Evolutionary conservation across 2,888 invertebrate genomes (phyloP), one percentile per base, ranked within the genome.

Genomic region (Frankliniella fusca): DNA sequence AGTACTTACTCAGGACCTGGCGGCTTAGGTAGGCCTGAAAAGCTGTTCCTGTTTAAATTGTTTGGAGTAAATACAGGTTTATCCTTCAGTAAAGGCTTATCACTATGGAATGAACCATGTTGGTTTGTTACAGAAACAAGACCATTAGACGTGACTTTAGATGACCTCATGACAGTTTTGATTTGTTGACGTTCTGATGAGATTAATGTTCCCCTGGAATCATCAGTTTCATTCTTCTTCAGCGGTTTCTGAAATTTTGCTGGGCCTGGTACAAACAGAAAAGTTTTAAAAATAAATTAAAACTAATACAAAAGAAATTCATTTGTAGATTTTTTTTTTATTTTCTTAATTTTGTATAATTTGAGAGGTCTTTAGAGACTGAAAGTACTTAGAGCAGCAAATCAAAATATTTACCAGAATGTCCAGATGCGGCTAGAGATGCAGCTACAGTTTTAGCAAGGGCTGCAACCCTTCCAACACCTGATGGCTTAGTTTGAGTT

Each of bases 371-470:
- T n/a, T n/a, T n/a, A n/a, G n/a, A n/a, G n/a, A n/a, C n/a, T n/a
- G n/a, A n/a, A n/a, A n/a, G n/a, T n/a, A n/a, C n/a, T n/a, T n/a
- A n/a, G n/a, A n/a, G n/a, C n/a, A n/a, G n/a, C n/a, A n/a, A n/a
- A n/a, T n/a, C n/a, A n/a, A n/a, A n/a, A n/a, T n/a, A n/a, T 8
- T 2, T 70, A 70, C 70, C 70, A 23, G 70, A 70, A 70, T 70
- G 70, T 20, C 70, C 70, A 23, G 70, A 70, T 23, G 70, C 70
- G 11, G 70, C 70, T 27, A 70, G 23, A 0, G 70, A 70, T n/a
- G 70, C 70, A n/a, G 70, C 70, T 27, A 70, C 70, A 70, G 70
- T 70, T 70, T 70, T 70, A 27, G 70, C 70, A 9, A 70, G 70
- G 23, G 70, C 70, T 10, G 70, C 70, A 0, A 70, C 70, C 23